Percentiles rank a stretch among this genome's conserved stretches.
Evolutionary conservation across 2,797 vertebrate genomes (phyloP).

Genomic region (Myoxocephalus aenaeus): DNA sequence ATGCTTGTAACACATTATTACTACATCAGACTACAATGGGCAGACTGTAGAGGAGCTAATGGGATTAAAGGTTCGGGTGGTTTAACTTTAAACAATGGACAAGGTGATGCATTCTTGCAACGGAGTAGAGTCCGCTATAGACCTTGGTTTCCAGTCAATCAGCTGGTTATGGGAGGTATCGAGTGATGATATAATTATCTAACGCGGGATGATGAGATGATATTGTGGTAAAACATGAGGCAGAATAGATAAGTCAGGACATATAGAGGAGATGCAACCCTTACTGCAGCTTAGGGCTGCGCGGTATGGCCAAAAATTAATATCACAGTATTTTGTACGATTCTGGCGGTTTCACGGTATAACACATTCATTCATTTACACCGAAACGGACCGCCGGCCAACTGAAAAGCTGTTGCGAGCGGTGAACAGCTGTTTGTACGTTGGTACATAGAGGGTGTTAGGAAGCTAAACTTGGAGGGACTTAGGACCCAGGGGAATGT

Average conservation of each 20-base stretch:
- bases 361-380: no score
- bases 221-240: background rate
- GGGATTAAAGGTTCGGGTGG: background rate
- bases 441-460: no score
- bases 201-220: background rate
- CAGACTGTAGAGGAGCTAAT: background rate
- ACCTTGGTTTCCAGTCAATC: background rate
- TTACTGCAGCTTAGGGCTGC: background rate
- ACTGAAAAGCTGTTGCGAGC: no score
- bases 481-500: no score
- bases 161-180: background rate
- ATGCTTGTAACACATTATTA: background rate
- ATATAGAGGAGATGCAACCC: background rate
- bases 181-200: background rate
- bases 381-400: no score
- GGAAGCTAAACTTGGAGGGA: no score
- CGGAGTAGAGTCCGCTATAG: no score
- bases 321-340: no score
- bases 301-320: no score
- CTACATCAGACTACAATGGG: background rate
- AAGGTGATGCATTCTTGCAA: background rate
- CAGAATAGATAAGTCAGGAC: background rate
- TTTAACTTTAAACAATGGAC: background rate
- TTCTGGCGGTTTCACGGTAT: no score
- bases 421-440: no score